Conservation (phyloP, 2,888 invertebrate species). For the Thymelicus sylvestris region DNA sequence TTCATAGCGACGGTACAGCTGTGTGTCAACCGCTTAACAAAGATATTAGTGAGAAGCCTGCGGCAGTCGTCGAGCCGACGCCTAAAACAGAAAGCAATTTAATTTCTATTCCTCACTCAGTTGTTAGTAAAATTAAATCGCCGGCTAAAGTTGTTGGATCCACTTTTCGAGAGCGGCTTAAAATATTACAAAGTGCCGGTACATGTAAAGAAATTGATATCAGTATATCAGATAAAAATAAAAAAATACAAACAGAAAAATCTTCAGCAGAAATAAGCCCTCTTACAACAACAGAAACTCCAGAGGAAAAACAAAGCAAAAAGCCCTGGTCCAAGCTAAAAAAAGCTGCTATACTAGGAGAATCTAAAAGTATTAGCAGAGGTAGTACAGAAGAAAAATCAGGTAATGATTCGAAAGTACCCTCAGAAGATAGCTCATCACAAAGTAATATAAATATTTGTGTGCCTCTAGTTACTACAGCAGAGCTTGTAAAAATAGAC, state of each 20-base stretch:
- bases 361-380: slow-evolving; percentile 73
- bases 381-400: slow-evolving; percentile 68
- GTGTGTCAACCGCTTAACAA: slow-evolving; percentile 75
- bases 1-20: slow-evolving; percentile 81
- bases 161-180: slow-evolving; percentile 79
- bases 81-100: slow-evolving; percentile 76
- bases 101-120: slow-evolving; percentile 81
- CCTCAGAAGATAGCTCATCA: slow-evolving; percentile 49
- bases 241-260: slow-evolving; percentile 60
- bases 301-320: slow-evolving; percentile 75
- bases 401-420: slow-evolving; percentile 57
- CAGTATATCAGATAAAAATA: slow-evolving; percentile 60
- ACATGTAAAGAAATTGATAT: slow-evolving; percentile 63
- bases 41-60: slow-evolving; percentile 72
- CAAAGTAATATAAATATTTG: slow-evolving; percentile 64
- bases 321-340: slow-evolving; percentile 92
- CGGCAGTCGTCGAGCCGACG: slow-evolving; percentile 75
- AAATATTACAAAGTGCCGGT: slow-evolving; percentile 70
- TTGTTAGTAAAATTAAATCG: slow-evolving; percentile 81
- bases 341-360: slow-evolving; percentile 87
- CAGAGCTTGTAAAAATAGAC: slow-evolving; percentile 80
- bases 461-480: slow-evolving; percentile 73
- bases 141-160: slow-evolving; percentile 79
- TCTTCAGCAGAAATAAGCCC: slow-evolving; percentile 63
- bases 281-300: slow-evolving; percentile 58